A percentile compares a stretch with the other conserved stretches of the same genome.
Evolutionary conservation across 2,797 vertebrate species (phyloP).

Genomic region (Anolis apletophallus): DNA sequence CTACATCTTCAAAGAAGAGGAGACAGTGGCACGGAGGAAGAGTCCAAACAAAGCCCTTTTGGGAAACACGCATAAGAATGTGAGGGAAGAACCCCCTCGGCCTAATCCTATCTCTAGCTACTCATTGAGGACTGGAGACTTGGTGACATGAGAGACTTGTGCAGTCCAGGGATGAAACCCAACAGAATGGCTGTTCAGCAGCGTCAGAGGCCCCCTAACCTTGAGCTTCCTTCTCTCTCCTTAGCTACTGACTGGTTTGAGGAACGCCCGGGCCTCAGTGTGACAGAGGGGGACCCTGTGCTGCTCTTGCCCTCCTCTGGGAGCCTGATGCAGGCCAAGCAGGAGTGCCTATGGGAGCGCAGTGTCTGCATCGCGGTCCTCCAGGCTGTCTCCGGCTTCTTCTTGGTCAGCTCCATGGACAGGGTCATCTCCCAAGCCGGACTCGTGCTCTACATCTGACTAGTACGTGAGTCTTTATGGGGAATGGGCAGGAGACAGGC

Average conservation of each 20-base stretch:
- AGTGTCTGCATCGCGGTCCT: background rate
- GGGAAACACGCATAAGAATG: too few species aligned
- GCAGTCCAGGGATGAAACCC: too few species aligned
- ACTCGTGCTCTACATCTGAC: background rate
- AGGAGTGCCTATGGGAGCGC: constrained; percentile 22
- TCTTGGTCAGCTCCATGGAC: constrained; percentile 13
- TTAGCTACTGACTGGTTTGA: constrained; percentile 53
- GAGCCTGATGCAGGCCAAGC: constrained; percentile 31
- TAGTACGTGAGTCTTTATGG: background rate
- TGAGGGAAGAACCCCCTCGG: too few species aligned
- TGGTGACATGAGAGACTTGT: too few species aligned
- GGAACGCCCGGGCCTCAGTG: background rate
- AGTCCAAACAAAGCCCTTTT: too few species aligned
- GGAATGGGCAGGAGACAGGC: background rate
- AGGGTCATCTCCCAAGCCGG: background rate
- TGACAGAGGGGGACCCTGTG: background rate
- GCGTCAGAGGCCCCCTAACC: too few species aligned
- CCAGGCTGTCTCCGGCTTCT: background rate
- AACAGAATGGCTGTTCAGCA: too few species aligned
- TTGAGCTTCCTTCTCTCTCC: background rate
- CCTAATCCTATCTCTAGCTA: too few species aligned
- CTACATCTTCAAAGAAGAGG: too few species aligned
- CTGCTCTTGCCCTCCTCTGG: background rate
- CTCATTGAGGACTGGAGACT: too few species aligned
- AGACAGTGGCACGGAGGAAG: too few species aligned